Percentiles rank a stretch among this genome's conserved stretches.
These are phyloP conservation scores for Hydropsyche betteni DNA, from an alignment of 2,888 invertebrate species.

Conservation along the genomic window DNA sequence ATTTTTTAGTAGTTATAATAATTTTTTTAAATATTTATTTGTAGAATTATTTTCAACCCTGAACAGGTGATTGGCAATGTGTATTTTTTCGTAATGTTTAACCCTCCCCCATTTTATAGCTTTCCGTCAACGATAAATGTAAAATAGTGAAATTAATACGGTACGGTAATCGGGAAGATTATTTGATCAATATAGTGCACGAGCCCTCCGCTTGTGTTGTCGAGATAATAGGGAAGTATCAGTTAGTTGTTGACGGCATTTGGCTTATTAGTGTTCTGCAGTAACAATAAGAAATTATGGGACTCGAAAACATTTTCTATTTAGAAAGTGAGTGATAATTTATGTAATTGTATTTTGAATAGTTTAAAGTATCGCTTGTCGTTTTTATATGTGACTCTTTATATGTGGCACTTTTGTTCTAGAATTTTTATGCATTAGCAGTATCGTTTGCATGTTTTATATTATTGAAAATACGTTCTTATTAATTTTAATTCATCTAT, in stretches of 20 bases:
- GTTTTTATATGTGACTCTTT: background rate
- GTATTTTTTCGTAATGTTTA: background rate
- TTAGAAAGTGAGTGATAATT: conserved; percentile 62
- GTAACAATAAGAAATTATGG: conserved; percentile 55
- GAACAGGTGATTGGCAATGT: no score
- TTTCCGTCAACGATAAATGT: conserved; percentile 38
- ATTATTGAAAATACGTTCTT: background rate
- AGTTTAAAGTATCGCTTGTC: no score
- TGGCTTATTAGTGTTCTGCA: conserved; percentile 37
- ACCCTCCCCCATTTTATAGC: conserved; percentile 23
- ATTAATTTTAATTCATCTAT: background rate
- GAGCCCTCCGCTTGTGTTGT: conserved; percentile 37
- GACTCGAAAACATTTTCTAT: conserved; percentile 66
- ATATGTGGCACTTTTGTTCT: background rate
- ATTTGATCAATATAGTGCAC: conserved; percentile 51
- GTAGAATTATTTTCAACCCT: no score
- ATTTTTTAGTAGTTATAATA: background rate
- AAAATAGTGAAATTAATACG: conserved; percentile 48
- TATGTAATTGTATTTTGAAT: background rate
- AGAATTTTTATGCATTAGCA: no score
- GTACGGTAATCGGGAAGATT: conserved; percentile 50
- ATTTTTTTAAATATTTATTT: background rate
- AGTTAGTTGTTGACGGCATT: conserved; percentile 43
- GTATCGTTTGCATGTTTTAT: no score
- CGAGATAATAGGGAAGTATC: conserved; percentile 43